phyloP scores from a whole-genome alignment of 2,888 invertebrate species.

The Drosophila infuscata region DNA sequence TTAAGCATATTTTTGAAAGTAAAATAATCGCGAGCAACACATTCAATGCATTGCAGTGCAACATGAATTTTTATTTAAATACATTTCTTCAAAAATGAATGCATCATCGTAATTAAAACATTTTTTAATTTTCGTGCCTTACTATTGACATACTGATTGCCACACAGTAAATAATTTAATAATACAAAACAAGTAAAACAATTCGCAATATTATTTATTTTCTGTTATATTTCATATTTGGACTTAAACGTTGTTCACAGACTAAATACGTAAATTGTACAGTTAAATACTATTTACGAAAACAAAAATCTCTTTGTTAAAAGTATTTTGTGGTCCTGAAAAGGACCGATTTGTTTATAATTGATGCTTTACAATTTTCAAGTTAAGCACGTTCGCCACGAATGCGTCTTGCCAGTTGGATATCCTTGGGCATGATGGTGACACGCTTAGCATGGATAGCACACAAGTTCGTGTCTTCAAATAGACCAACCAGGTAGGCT shows the following conservation, averaged over 20 bases:
- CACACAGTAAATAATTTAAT: neutral
- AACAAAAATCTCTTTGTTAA: conserved; percentile 15
- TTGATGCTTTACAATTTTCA: neutral
- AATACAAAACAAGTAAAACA: neutral
- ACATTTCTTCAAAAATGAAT: neutral
- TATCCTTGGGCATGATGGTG: conserved; percentile 98
- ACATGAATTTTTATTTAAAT: neutral
- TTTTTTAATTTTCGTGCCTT: neutral
- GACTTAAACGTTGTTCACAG: neutral
- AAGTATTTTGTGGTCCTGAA: conserved; percentile 43
- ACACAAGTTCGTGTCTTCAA: conserved; percentile 83
- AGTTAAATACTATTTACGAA: conserved; percentile 11
- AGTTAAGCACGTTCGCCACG: conserved; percentile 97
- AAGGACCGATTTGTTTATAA: conserved; percentile 44
- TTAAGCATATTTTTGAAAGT: neutral
- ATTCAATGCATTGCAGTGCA: neutral
- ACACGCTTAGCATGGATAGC: conserved; percentile 98
- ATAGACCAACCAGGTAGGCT: conserved; percentile 31
- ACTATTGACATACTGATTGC: neutral
- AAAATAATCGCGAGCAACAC: neutral
- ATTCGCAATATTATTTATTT: neutral
- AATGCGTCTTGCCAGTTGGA: conserved; percentile 97
- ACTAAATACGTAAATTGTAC: neutral
- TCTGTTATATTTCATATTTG: neutral
- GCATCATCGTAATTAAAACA: neutral